Evolutionary conservation across 53 echinoderm and acorn worm genomes (phyloP), one percentile per base, ranked within the genome.

Genomic region (Henricia sp.): DNA sequence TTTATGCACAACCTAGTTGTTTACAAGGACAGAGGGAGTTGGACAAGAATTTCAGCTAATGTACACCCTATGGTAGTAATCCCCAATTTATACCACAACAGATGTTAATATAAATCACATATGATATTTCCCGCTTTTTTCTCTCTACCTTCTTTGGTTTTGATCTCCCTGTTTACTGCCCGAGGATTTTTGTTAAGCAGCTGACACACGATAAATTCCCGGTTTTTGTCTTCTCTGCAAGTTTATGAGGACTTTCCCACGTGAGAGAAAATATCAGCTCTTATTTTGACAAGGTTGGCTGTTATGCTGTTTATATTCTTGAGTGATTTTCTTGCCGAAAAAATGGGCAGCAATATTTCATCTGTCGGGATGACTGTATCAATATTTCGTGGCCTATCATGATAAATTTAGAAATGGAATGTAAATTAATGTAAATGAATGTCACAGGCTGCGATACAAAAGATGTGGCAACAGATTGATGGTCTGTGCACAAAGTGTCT

Each of bases 11-110:
- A 27, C 59, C 23, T 76, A 26, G 76, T 59, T 76, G 76, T 76
- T 76, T 76, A 76, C 76, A 76, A 76, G 76, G 76, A 76, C 76
- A 41, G 14, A 16, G 9, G 59, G 76, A 76, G 76, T 76, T 76
- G 1, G 57, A 76, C 76, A 76, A 76, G 59, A 76, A 76, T 76
- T 30, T 76, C 76, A 76, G 32, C 76, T 42, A 76, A 76, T 76
- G 43, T 41, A 76, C 76, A 76, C 26, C 59, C 38, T 20, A 21
- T 57, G 37, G 13, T 38, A n/a, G 21, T 67, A 67, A 67, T 67
- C 37, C 39, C 40, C 59, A 57, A 56, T 41, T 24, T 34, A 59
- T 41, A 21, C 59, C 38, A 16, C 40, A 41, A 76, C 76, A 76
- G 76, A 76, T 76, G 76, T 76, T 58, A 3, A 16, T 0, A 76